Evolutionary conservation across 2,888 invertebrate genomes (phyloP), one percentile per base, ranked within the genome.

Genomic region (Hyles lineata): DNA sequence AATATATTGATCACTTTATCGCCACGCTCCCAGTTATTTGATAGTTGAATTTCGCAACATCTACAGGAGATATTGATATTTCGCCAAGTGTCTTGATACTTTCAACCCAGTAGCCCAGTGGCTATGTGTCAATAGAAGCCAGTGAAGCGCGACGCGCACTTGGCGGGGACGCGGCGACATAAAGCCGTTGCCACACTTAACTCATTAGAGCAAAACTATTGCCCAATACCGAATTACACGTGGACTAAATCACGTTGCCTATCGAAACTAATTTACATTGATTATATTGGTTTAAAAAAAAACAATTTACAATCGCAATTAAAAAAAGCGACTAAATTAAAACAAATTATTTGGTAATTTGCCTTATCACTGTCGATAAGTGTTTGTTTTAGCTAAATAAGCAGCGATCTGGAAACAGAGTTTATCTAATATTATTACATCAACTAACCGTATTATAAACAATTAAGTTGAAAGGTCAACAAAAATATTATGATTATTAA

Each of bases 101-200:
- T 75, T 73, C 76, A 78, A 76, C 76, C 80, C 55, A 81, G 67
- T 79, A 80, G 78, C 80, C 80, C 78, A 82, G 78, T 83, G 79
- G 79, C 78, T 78, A 78, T 77, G 78, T 84, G 81, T 81, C 85
- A 84, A 81, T 83, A 77, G 83, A 82, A 83, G 77, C 79, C 81
- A 83, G 82, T 82, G 78, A 84, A 80, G 81, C 77, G 75, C 73
- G 75, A 78, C 79, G 77, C 74, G 63, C 76, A 67, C 67, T 67
- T 23, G 43, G 23, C 62, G 76, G 78, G 75, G 74, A 78, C 77
- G 75, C 78, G 79, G 78, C 77, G 74, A 77, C 75, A 78, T 78
- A 75, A 81, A 80, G 80, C 76, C 74, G 61, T 70, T 61, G 73
- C 52, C 58, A 55, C 59, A 60, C 73, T 70, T 43, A 60, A 58